Conservation (phyloP, 1,140 invertebrate genomes). For the Caenorhabditis remanei region DNA sequence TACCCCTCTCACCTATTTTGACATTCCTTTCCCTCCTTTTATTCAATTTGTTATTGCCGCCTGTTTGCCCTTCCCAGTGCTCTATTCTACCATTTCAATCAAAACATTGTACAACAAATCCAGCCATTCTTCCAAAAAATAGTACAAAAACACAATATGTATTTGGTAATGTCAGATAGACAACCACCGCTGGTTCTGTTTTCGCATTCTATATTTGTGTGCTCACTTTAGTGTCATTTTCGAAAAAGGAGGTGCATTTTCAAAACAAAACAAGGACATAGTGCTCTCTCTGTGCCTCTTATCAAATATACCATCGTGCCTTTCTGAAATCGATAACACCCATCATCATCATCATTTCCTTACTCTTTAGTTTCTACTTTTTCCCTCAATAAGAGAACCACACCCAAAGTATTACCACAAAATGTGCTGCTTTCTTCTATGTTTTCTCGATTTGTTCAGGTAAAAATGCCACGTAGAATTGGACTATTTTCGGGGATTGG, state of each 20-base stretch:
- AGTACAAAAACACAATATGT: slow-evolving; percentile 24
- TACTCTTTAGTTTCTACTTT: slow-evolving; percentile 5
- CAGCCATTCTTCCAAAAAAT: background rate
- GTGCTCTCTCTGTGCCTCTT: background rate
- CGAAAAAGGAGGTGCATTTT: background rate
- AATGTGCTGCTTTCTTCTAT: slow-evolving; percentile 41
- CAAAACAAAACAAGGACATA: slow-evolving; percentile 24
- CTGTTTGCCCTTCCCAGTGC: background rate
- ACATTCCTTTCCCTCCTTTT: no score
- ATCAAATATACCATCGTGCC: background rate
- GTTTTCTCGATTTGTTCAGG: slow-evolving; percentile 37
- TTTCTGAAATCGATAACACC: slow-evolving; percentile 24
- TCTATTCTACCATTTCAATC: background rate
- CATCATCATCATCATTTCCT: slow-evolving; percentile 12
- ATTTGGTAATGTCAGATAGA: background rate
- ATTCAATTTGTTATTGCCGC: no score
- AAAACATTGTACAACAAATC: background rate
- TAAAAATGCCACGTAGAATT: background rate
- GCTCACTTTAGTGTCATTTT: slow-evolving; percentile 34
- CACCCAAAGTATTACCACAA: background rate
- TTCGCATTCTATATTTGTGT: slow-evolving; percentile 2
- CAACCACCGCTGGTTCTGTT: background rate
- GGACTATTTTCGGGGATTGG: background rate
- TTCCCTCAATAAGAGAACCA: background rate
- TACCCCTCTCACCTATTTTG: no score